Evolutionary conservation across 2,113 vertebrate species (phyloP).

Genomic region (Thalassoma bifasciatum): DNA sequence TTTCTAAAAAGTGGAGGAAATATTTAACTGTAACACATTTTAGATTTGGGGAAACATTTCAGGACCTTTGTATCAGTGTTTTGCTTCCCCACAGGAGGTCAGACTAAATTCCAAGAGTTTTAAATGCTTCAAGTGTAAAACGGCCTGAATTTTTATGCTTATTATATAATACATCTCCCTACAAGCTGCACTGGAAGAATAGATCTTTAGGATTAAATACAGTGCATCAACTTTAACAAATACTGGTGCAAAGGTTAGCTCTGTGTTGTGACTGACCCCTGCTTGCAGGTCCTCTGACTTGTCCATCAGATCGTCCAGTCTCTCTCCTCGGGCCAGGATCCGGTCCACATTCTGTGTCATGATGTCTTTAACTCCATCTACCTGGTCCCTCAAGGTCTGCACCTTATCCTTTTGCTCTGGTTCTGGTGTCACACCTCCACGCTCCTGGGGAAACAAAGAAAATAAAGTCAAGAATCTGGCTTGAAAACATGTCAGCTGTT

Average conservation of each 20-base stretch:
- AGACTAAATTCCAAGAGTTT: too few relatives aligned
- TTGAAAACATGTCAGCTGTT: background rate
- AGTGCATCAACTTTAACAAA: too few relatives aligned
- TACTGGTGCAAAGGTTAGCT: background rate
- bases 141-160: too few relatives aligned
- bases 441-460: constrained; percentile 65
- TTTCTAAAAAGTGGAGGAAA: too few relatives aligned
- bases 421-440: constrained; percentile 31
- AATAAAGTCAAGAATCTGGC: background rate
- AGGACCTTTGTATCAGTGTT: too few relatives aligned
- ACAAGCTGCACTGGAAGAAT: too few relatives aligned
- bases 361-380: constrained; percentile 91
- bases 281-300: constrained; percentile 92
- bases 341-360: constrained; percentile 95
- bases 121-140: too few relatives aligned
- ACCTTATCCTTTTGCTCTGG: constrained; percentile 76
- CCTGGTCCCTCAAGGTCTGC: constrained; percentile 85
- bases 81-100: too few relatives aligned
- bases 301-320: constrained; percentile 91
- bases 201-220: too few relatives aligned
- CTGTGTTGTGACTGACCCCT: constrained; percentile 81
- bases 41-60: too few relatives aligned
- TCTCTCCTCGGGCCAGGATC: constrained; percentile 92
- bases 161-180: background rate
- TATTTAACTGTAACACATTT: too few relatives aligned